phyloP scores from a whole-genome alignment of 2,888 invertebrate species.

The Chloromyia formosa region DNA sequence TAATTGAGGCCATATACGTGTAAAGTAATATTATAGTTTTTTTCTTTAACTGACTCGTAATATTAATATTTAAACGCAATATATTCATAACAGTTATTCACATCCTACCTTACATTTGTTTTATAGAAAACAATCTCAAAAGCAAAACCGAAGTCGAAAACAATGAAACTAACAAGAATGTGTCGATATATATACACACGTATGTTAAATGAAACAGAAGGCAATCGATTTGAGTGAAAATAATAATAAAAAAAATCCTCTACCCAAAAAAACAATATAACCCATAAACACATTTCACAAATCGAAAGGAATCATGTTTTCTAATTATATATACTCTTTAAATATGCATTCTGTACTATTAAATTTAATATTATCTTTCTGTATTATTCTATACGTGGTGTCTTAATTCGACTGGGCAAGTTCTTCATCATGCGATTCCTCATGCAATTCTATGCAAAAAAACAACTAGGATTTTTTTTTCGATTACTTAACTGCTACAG shows the following conservation, averaged over 20 bases:
- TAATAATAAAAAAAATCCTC: background rate
- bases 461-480: no score
- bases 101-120: background rate
- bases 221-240: background rate
- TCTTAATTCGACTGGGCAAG: no score
- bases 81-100: background rate
- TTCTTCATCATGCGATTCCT: no score
- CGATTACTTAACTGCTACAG: no score
- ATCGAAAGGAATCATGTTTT: background rate
- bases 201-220: no score
- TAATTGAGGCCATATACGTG: slow-evolving; percentile 12
- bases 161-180: slow-evolving; percentile 11
- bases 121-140: background rate
- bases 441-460: no score
- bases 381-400: slow-evolving; percentile 15
- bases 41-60: background rate
- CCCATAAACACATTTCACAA: no score
- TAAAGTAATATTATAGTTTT: background rate
- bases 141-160: background rate
- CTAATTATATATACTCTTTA: slow-evolving; percentile 2
- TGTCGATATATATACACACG: no score
- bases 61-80: background rate
- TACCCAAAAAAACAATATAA: no score
- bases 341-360: background rate
- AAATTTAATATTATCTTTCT: slow-evolving; percentile 8